Evolutionary conservation across 2,113 vertebrate genomes (phyloP).

Genomic region (Peromyscus californicus): DNA sequence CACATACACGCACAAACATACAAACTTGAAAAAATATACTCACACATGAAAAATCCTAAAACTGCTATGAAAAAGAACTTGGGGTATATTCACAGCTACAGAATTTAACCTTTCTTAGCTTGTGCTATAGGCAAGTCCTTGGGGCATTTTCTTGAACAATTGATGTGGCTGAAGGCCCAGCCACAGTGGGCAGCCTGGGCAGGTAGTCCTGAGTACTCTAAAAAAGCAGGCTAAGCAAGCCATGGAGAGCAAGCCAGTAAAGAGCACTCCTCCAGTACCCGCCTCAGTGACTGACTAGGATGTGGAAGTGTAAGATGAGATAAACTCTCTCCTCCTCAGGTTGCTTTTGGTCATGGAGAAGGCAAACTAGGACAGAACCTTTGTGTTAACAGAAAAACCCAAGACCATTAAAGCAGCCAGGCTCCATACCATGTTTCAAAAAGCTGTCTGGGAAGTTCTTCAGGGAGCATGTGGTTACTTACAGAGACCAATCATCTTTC

Average conservation of each 20-base stretch:
- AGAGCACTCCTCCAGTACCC: not conserved
- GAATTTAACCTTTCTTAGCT: not conserved
- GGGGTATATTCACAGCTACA: not conserved
- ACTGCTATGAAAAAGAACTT: not conserved
- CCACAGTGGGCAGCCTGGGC: not conserved
- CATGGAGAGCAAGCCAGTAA: not conserved
- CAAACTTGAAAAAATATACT: not conserved
- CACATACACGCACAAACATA: not conserved
- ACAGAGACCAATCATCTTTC: not conserved
- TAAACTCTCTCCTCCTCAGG: not conserved
- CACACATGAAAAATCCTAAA: not conserved
- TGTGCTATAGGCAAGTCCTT: not conserved
- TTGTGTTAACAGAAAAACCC: slow-evolving; percentile 4
- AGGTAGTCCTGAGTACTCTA: not conserved
- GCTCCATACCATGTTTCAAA: not conserved
- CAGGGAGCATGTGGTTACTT: slow-evolving; percentile 7
- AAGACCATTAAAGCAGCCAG: not conserved
- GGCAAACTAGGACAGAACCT: not conserved
- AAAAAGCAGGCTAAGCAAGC: not conserved
- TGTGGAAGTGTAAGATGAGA: not conserved
- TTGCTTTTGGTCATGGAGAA: not conserved
- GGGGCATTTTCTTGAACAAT: not conserved
- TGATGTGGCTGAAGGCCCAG: not conserved
- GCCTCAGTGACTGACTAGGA: not conserved
- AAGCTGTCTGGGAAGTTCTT: not conserved